Conservation (phyloP, 2,113 vertebrate genomes). For the Arizona elegans region DNA sequence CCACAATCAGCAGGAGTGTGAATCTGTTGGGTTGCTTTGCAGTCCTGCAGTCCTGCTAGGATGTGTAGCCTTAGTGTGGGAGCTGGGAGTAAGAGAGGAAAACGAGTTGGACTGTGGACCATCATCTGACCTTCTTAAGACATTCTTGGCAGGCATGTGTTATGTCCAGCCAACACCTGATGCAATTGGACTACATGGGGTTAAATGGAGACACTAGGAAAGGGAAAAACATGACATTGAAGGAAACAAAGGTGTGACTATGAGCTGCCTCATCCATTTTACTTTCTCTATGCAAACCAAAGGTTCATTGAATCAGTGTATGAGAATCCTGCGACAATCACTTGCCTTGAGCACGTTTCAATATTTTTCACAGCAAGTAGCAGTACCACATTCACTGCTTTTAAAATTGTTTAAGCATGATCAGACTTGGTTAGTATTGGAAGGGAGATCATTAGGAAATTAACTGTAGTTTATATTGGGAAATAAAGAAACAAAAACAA, state of each 20-base stretch:
- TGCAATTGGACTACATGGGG: neutral
- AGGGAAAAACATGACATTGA: neutral
- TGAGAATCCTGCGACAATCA: neutral
- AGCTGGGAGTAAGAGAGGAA: conserved; percentile 5
- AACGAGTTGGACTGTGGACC: neutral
- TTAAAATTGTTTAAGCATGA: neutral
- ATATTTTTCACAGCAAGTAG: neutral
- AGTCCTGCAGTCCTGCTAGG: neutral
- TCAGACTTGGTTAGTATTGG: neutral
- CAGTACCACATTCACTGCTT: neutral
- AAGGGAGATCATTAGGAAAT: neutral
- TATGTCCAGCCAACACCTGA: conserved; percentile 52
- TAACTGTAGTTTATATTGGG: neutral
- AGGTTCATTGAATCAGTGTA: neutral
- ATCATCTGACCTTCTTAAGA: conserved; percentile 49
- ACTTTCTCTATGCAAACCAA: neutral
- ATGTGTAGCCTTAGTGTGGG: neutral
- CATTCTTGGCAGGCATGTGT: conserved; percentile 39
- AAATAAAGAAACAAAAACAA: neutral
- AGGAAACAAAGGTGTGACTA: neutral
- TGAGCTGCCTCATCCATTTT: neutral
- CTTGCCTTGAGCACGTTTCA: neutral
- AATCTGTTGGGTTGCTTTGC: neutral
- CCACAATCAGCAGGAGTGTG: accelerated
- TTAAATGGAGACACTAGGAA: neutral